Percentiles rank a stretch among this genome's conserved stretches.
Evolutionary conservation across 1,140 invertebrate genomes (phyloP).

Genomic region (Babylonia areolata): DNA sequence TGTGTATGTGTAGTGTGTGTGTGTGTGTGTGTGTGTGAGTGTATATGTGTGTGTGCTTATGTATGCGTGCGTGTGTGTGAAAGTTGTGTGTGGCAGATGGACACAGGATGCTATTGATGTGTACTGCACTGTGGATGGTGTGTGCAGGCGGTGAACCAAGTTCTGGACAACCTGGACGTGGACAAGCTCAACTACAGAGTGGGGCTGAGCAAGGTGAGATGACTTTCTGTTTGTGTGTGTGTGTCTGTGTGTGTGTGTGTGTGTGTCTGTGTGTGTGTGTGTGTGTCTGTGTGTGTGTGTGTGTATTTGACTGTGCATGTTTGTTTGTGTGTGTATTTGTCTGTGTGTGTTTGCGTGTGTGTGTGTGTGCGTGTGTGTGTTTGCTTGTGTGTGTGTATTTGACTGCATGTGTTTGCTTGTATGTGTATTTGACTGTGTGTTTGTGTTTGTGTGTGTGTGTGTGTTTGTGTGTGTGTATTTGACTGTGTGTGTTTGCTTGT

Average conservation of each 20-base stretch:
- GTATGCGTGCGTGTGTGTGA: no score
- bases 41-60: no score
- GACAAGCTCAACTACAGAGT: conserved; percentile 91
- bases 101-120: no score
- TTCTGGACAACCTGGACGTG: conserved; percentile 89
- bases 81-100: no score
- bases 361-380: not conserved
- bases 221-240: not conserved
- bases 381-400: conserved; percentile 8
- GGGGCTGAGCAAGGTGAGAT: conserved; percentile 91
- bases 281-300: not conserved
- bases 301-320: not conserved
- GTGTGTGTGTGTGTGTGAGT: no score
- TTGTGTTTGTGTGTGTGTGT: no score
- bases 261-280: not conserved
- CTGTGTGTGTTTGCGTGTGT: not conserved
- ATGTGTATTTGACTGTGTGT: not conserved
- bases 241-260: not conserved
- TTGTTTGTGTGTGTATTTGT: not conserved
- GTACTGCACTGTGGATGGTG: not conserved
- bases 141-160: conserved; percentile 27
- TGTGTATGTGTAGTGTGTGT: no score
- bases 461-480: not conserved
- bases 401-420: not conserved
- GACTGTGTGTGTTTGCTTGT: not conserved